Evolutionary conservation across 2,113 vertebrate genomes (phyloP), one percentile per base, ranked within the genome.

Genomic region (Rhodinocichla rosea): DNA sequence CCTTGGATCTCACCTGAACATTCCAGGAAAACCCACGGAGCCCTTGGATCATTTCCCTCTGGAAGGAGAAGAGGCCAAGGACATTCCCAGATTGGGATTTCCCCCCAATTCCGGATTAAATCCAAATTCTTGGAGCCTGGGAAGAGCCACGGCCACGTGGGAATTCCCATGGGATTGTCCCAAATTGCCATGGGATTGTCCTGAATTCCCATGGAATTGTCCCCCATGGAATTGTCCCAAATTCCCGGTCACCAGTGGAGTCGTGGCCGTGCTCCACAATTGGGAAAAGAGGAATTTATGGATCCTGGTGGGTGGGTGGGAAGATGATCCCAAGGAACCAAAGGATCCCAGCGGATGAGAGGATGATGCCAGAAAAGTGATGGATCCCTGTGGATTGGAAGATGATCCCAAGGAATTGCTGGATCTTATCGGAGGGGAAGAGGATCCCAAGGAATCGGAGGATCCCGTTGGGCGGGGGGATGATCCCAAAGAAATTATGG

Each of bases 261-360:
- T 27, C 1, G 1, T 5, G 1, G 27, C 40, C 40, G 7, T 6
- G 40, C 40, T 42, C 40, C 15, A 15, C 14, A 22, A 7, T 40
- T 15, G 23, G 67, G 69, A 50, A 28, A 52, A 42, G 49, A 30
- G 10, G 40, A 15, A 42, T 42, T 42, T 13, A 15, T 42, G 73
- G 77, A 56, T 26, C 62, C 47, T 1, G 40, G 3, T 2, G 4
- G 2, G 75, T 14, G 3, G 2, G 62, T 6, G 1, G 8, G 64
- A 21, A 6, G 56, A 4, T 15, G 40, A 24, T 56, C 52, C 77
- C 62, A 30, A 10, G 7, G 23, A 16, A 63, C 0, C 0, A 1
- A 6, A 4, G 37, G 47, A 23, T n/a, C 30, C 37, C 1, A 0
- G 2, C 8, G 13, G 30, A 10, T 7, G 33, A 1, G 18, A n/a